Evolutionary conservation across 1,140 invertebrate species (phyloP).

Genomic region (Drosophila leontia): DNA sequence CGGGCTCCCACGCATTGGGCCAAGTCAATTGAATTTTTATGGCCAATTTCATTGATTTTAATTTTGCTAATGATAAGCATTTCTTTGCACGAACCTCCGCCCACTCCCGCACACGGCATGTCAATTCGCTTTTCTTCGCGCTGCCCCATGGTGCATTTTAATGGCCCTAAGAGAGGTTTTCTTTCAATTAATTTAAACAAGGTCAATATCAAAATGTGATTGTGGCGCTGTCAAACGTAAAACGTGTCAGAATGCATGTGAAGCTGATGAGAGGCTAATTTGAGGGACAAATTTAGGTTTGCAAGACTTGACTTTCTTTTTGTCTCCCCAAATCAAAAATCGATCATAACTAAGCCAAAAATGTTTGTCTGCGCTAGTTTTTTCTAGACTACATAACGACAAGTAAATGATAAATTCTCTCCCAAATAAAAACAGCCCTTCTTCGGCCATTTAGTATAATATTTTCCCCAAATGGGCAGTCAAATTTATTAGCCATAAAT

Average conservation of each 20-base stretch:
- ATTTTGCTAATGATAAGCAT: conserved; percentile 82
- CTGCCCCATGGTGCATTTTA: conserved; percentile 58
- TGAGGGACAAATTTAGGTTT: conserved; percentile 12
- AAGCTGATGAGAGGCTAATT: conserved; percentile 22
- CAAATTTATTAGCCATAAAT: conserved; percentile 77
- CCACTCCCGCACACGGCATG: conserved; percentile 46
- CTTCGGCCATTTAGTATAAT: neutral
- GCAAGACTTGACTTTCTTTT: conserved; percentile 61
- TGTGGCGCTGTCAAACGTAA: conserved; percentile 30
- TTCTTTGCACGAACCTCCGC: conserved; percentile 69
- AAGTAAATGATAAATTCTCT: neutral
- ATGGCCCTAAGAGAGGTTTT: conserved; percentile 56
- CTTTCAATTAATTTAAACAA: conserved; percentile 78
- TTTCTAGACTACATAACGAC: no score
- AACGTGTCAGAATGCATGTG: conserved; percentile 70
- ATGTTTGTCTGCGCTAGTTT: no score
- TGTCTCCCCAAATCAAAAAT: neutral
- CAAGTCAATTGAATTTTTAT: conserved; percentile 80
- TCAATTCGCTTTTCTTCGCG: conserved; percentile 72
- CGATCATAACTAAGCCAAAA: no score
- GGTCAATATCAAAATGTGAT: conserved; percentile 77
- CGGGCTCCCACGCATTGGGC: conserved; percentile 47
- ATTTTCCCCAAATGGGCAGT: neutral
- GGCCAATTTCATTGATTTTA: conserved; percentile 83
- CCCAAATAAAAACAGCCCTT: neutral